Evolutionary conservation across 2,888 invertebrate species (phyloP).

Genomic region (Metellina segmentata): DNA sequence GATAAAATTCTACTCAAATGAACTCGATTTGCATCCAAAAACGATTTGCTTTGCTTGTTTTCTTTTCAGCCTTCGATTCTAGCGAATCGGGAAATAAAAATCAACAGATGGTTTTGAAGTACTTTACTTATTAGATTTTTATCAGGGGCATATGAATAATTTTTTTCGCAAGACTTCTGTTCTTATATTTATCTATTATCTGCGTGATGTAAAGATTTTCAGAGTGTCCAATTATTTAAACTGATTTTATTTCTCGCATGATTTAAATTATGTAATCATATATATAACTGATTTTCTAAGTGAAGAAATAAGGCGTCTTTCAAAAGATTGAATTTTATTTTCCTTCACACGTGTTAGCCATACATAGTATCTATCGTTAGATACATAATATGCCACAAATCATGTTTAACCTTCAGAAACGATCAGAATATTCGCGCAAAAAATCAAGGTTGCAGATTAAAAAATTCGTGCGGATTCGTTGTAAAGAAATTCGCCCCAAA

Average conservation of each 20-base stretch:
- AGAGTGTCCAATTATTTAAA: background rate
- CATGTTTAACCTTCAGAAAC: too few relatives aligned
- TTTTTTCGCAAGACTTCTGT: background rate
- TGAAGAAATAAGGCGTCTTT: too few relatives aligned
- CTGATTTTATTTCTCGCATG: background rate
- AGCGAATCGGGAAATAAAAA: background rate
- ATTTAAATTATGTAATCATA: too few relatives aligned
- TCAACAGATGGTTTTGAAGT: background rate
- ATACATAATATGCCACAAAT: too few relatives aligned
- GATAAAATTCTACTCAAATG: background rate
- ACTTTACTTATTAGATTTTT: background rate
- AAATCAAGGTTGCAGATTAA: too few relatives aligned
- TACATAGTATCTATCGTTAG: too few relatives aligned
- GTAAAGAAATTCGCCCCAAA: too few relatives aligned
- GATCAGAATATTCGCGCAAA: too few relatives aligned
- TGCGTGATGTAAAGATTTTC: background rate
- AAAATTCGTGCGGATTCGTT: too few relatives aligned
- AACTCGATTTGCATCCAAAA: constrained; percentile 14
- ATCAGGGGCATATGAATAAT: background rate
- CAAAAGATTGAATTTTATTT: too few relatives aligned
- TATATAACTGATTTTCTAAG: too few relatives aligned
- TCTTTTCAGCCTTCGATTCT: background rate
- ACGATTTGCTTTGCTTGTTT: background rate
- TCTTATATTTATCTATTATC: background rate
- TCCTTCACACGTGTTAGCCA: too few relatives aligned